Evolutionary conservation across 2,113 vertebrate genomes (phyloP).

Genomic region (Tragelaphus imberbis): DNA sequence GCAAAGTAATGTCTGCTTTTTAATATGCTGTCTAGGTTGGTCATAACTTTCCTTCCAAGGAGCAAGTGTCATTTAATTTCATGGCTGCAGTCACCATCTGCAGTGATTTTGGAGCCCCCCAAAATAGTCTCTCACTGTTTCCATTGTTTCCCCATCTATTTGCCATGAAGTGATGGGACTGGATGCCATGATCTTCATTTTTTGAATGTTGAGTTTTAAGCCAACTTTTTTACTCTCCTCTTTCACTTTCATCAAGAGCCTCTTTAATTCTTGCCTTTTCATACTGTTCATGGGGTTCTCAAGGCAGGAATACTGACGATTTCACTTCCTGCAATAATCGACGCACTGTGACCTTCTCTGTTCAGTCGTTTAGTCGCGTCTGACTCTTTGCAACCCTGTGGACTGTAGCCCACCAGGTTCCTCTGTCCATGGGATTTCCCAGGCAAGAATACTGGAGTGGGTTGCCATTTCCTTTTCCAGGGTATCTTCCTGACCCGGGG

Average conservation of each 20-base stretch:
- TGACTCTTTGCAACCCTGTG: background rate
- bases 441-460: background rate
- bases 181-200: background rate
- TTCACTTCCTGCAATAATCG: background rate
- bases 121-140: background rate
- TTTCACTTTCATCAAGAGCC: background rate
- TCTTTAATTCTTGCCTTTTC: background rate
- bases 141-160: background rate
- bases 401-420: rapidly evolving
- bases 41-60: background rate
- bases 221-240: background rate
- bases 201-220: background rate
- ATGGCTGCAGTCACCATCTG: background rate
- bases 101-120: background rate
- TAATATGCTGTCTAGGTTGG: background rate
- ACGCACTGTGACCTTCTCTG: background rate
- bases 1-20: background rate
- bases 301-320: background rate
- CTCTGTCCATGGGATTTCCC: background rate
- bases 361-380: background rate
- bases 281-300: background rate
- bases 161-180: background rate
- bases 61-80: background rate
- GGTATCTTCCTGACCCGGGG: background rate
- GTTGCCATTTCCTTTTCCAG: background rate